phyloP scores from a whole-genome alignment of 2,797 vertebrate species.

The Lutjanus argentimaculatus region DNA sequence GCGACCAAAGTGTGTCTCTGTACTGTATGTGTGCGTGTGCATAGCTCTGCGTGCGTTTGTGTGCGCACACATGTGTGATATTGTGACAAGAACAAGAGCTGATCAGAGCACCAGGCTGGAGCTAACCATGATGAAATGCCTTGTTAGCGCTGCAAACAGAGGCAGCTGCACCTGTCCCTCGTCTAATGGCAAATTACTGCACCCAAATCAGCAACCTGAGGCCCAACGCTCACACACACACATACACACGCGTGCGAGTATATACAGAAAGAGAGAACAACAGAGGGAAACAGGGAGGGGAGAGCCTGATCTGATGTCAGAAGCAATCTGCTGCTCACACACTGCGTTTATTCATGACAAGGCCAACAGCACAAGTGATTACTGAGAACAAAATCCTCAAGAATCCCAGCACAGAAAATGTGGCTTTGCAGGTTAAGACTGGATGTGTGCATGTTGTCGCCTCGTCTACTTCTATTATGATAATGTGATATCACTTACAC shows the following conservation, averaged over 20 bases:
- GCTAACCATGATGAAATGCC: constrained; percentile 87
- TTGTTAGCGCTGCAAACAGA: constrained; percentile 82
- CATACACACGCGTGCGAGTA: constrained; percentile 7
- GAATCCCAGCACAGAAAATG: constrained; percentile 6
- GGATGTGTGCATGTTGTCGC: not conserved
- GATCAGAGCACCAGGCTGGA: constrained; percentile 72
- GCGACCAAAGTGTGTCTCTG: constrained; percentile 4
- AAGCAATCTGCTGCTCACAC: constrained; percentile 65
- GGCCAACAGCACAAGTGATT: constrained; percentile 58
- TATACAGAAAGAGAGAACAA: constrained; percentile 18
- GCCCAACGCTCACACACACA: constrained; percentile 48
- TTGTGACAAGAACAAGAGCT: constrained; percentile 77
- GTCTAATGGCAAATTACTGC: constrained; percentile 87
- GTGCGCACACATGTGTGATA: constrained; percentile 39
- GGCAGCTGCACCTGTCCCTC: constrained; percentile 85
- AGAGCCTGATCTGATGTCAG: constrained; percentile 58
- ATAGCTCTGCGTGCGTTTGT: constrained; percentile 12
- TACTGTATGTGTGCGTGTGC: not conserved
- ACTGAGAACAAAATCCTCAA: constrained; percentile 32
- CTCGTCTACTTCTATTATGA: not conserved
- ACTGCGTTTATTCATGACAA: constrained; percentile 66
- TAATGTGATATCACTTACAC: not conserved
- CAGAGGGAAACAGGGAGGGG: constrained; percentile 25
- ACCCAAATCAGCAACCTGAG: constrained; percentile 85
- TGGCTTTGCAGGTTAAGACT: not conserved